Percentiles rank a stretch among this genome's conserved stretches.
These are phyloP conservation scores for Gymnorhina tibicen DNA, from an alignment of 2,113 vertebrate genomes.

Conservation along the genomic window DNA sequence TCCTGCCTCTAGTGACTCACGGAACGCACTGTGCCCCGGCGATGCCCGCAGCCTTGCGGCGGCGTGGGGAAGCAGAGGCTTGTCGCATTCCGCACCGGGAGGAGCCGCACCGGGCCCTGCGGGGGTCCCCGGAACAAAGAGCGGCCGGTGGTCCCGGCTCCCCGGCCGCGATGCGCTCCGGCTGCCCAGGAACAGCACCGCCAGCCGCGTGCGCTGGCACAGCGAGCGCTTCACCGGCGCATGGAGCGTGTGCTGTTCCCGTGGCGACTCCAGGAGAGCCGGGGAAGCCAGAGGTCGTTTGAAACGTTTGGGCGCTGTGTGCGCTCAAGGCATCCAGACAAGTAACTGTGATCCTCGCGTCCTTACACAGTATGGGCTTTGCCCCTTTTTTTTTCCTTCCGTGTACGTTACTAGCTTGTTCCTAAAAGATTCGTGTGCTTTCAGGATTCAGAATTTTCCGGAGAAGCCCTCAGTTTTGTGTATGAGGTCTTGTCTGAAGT, in stretches of 20 bases:
- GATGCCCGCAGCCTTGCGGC: neutral
- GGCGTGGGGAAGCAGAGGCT: neutral
- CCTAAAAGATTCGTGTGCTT: neutral
- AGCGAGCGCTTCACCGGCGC: accelerated
- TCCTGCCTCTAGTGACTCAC: neutral
- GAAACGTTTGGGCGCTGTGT: neutral
- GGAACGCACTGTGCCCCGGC: neutral
- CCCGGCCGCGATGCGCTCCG: neutral
- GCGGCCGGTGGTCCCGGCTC: neutral
- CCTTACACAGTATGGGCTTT: accelerated
- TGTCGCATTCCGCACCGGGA: neutral
- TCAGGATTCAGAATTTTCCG: neutral
- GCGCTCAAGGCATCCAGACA: accelerated
- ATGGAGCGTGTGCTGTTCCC: accelerated
- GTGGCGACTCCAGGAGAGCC: accelerated
- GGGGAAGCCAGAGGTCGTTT: accelerated
- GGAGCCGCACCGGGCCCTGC: neutral
- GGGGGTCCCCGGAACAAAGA: neutral
- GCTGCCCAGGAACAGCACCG: accelerated
- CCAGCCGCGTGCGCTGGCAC: accelerated
- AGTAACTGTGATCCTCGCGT: accelerated
- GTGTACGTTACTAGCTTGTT: accelerated
- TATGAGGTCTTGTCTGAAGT: neutral
- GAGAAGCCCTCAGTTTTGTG: neutral
- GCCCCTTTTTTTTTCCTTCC: accelerated